A percentile compares a stretch with the other conserved stretches of the same genome.
phyloP scores from a whole-genome alignment of 2,113 vertebrate species.

The Polypterus senegalus region DNA sequence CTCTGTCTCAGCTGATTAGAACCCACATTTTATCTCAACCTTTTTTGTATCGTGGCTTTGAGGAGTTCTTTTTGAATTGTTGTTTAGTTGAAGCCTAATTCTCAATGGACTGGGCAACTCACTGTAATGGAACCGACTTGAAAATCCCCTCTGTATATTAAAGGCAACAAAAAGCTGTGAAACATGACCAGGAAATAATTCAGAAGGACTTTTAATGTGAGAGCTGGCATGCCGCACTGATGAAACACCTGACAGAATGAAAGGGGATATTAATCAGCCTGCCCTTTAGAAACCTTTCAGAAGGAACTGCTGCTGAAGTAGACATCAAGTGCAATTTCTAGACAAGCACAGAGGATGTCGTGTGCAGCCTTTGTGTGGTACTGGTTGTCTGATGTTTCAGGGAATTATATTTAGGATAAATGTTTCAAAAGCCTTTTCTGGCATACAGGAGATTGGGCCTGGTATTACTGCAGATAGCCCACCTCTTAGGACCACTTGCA shows the following conservation, averaged over 20 bases:
- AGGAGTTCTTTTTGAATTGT: background rate
- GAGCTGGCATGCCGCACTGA: constrained; percentile 1
- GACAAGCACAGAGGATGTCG: background rate
- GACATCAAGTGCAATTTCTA: background rate
- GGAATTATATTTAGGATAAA: too few relatives aligned
- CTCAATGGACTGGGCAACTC: background rate
- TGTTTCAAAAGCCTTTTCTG: too few relatives aligned
- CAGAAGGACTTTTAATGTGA: constrained; percentile 11
- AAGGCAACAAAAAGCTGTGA: constrained; percentile 3
- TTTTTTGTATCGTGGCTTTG: too few relatives aligned
- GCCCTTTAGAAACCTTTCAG: constrained; percentile 10
- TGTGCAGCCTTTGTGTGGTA: too few relatives aligned
- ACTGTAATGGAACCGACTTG: background rate
- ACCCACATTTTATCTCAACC: too few relatives aligned
- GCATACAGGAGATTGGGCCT: too few relatives aligned
- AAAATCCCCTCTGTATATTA: constrained; percentile 4
- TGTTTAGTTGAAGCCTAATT: background rate
- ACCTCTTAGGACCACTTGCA: too few relatives aligned
- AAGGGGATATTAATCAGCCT: background rate
- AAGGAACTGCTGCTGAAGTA: background rate
- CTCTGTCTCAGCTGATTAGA: too few relatives aligned
- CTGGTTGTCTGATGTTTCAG: too few relatives aligned
- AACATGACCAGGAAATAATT: constrained; percentile 1
- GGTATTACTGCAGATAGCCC: too few relatives aligned
- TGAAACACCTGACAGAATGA: constrained; percentile 6